Conservation (phyloP, 2,113 vertebrate species). For the Mustelus asterias region DNA sequence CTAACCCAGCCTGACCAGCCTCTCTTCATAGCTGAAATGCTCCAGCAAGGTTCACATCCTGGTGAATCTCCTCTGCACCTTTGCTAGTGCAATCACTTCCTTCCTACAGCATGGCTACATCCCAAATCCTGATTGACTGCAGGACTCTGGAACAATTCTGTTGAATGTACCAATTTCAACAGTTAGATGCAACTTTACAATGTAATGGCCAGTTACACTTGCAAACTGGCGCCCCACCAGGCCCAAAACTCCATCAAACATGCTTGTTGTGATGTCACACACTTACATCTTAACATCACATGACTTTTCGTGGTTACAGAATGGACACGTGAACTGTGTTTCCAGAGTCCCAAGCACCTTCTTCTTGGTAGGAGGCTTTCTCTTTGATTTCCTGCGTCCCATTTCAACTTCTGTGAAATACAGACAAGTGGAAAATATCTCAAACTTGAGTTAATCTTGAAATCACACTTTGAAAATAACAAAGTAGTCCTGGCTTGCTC, state of each 20-base stretch:
- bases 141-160: no score
- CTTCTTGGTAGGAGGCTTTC: slow-evolving; percentile 85
- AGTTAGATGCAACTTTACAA: not conserved
- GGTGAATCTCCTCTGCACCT: no score
- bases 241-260: not conserved
- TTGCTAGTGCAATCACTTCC: no score
- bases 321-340: slow-evolving; percentile 84
- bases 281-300: slow-evolving; percentile 88
- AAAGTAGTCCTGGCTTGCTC: not conserved
- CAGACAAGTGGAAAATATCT: not conserved
- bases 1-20: no score
- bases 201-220: not conserved
- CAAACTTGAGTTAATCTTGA: not conserved
- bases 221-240: not conserved
- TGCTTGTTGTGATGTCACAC: not conserved
- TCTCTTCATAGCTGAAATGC: no score
- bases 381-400: slow-evolving; percentile 84
- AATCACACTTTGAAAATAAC: not conserved
- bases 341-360: slow-evolving; percentile 83
- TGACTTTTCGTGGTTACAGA: slow-evolving; percentile 88
- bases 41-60: no score
- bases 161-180: not conserved
- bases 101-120: not conserved
- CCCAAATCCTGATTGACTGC: not conserved
- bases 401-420: slow-evolving; percentile 48